A percentile compares a stretch with the other conserved stretches of the same genome.
phyloP scores from a whole-genome alignment of 2,888 invertebrate genomes.

The Apomyelois bistriatella region DNA sequence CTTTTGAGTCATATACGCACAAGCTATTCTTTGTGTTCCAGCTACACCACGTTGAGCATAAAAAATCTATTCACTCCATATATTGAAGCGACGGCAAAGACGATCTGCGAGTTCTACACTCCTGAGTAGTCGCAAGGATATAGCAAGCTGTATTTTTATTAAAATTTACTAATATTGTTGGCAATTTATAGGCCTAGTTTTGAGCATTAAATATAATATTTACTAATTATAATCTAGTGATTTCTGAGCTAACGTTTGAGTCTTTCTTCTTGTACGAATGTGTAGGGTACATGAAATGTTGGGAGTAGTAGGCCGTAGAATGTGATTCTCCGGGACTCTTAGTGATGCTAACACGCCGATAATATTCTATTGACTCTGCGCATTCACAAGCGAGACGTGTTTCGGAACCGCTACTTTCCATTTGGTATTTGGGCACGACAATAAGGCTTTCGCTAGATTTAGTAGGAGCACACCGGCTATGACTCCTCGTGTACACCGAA shows the following conservation, averaged over 20 bases:
- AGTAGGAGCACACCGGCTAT: slow-evolving; percentile 81
- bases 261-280: slow-evolving; percentile 75
- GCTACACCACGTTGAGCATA: too few species aligned
- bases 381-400: slow-evolving; percentile 87
- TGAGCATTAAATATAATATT: slow-evolving; percentile 38
- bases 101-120: too few species aligned
- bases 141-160: background rate
- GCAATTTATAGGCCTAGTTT: slow-evolving; percentile 30
- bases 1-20: too few species aligned
- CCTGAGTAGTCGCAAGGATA: background rate
- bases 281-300: slow-evolving; percentile 72
- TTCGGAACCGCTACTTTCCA: slow-evolving; percentile 81
- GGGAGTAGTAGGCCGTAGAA: slow-evolving; percentile 59
- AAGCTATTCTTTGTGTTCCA: too few species aligned
- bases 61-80: too few species aligned
- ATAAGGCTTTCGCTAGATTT: slow-evolving; percentile 91
- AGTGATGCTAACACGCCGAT: slow-evolving; percentile 49
- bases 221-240: slow-evolving; percentile 81
- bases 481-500: slow-evolving; percentile 67
- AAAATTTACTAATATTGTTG: background rate
- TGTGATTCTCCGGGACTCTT: slow-evolving; percentile 60
- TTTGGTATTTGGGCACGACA: slow-evolving; percentile 82
- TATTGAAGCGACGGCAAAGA: too few species aligned
- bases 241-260: slow-evolving; percentile 83
- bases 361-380: slow-evolving; percentile 71